Evolutionary conservation across 2,888 invertebrate species (phyloP).

Genomic region (Agrotis clavis): DNA sequence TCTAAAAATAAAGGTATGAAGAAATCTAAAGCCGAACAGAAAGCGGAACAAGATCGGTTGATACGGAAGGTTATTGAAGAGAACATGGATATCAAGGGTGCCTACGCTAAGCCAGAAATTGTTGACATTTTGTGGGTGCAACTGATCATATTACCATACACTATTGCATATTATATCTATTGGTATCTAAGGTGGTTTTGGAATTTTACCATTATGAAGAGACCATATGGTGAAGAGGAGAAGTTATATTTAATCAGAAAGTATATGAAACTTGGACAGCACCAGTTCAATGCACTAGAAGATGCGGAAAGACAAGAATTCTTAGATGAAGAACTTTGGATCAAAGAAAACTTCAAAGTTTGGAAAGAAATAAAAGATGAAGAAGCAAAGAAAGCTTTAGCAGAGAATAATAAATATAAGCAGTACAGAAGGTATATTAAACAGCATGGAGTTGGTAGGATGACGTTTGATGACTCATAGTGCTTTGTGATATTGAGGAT

Average conservation of each 20-base stretch:
- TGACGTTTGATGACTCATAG: conserved; percentile 96
- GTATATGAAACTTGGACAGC: conserved; percentile 93
- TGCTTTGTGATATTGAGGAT: conserved; percentile 35
- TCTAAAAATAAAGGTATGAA: conserved; percentile 87
- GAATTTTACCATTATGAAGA: conserved; percentile 94
- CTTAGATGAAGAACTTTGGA: conserved; percentile 95
- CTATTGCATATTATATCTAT: conserved; percentile 92
- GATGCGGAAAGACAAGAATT: conserved; percentile 94
- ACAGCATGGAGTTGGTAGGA: conserved; percentile 96
- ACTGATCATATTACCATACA: conserved; percentile 95
- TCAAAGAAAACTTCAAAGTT: conserved; percentile 93
- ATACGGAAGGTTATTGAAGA: conserved; percentile 96
- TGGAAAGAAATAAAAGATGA: conserved; percentile 97
- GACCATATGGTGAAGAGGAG: conserved; percentile 95
- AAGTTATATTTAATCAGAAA: conserved; percentile 96
- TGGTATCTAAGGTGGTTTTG: conserved; percentile 96
- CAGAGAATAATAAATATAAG: conserved; percentile 96
- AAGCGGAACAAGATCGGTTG: conserved; percentile 95
- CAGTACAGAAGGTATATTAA: conserved; percentile 97
- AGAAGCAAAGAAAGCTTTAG: conserved; percentile 95
- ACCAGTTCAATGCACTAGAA: conserved; percentile 94
- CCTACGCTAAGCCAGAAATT: conserved; percentile 96
- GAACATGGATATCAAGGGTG: conserved; percentile 98
- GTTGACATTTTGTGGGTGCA: conserved; percentile 96
- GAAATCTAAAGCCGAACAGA: conserved; percentile 92